A percentile compares a stretch with the other conserved stretches of the same genome.
Conservation (phyloP, 2,888 invertebrate genomes). For the Ochropleura plecta region DNA sequence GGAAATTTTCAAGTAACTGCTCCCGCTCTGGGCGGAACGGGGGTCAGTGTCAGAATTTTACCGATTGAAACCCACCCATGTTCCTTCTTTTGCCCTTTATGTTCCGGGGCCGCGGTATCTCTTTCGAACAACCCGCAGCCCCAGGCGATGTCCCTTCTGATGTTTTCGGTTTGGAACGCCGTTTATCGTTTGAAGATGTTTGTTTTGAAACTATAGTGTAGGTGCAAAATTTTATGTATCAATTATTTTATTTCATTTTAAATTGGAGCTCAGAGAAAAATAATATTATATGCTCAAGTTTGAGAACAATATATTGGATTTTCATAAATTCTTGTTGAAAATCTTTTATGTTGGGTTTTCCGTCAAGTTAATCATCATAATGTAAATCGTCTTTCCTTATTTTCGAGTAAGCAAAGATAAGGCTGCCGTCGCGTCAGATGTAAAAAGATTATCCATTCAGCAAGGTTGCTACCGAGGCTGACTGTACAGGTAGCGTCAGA, state of each 20-base stretch:
- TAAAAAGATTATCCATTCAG: constrained; percentile 16
- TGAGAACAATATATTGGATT: not conserved
- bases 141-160: too few relatives aligned
- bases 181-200: not conserved
- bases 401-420: constrained; percentile 1
- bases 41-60: too few relatives aligned
- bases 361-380: not conserved
- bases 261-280: not conserved
- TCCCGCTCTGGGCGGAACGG: too few relatives aligned
- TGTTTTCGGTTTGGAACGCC: not conserved
- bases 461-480: constrained; percentile 5
- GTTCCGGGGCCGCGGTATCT: too few relatives aligned
- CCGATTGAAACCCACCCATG: too few relatives aligned
- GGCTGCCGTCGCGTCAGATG: not conserved
- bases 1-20: too few relatives aligned
- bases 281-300: not conserved
- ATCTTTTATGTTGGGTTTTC: not conserved
- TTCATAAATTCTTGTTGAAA: not conserved
- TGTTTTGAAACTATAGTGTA: not conserved
- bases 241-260: not conserved
- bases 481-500: too few relatives aligned
- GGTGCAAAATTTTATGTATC: not conserved
- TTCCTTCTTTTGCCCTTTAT: too few relatives aligned
- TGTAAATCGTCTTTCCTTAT: not conserved
- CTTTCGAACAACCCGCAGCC: too few relatives aligned